These are phyloP conservation scores for Lophotis ruficrista DNA, from an alignment of 2,113 vertebrate genomes.

Conservation along the genomic window DNA sequence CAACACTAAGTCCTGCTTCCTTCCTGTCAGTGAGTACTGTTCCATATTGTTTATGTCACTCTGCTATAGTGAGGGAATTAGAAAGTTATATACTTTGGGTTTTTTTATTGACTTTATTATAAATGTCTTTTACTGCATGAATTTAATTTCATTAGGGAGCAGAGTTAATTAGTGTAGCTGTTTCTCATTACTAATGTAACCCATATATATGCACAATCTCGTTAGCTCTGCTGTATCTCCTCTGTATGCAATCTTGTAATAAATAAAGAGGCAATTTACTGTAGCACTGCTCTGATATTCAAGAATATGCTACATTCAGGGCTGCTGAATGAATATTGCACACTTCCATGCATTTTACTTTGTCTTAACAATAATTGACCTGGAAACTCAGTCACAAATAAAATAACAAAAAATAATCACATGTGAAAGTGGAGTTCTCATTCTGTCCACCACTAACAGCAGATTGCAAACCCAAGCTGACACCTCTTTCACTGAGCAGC, in stretches of 20 bases:
- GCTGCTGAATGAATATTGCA: background rate
- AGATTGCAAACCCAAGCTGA: background rate
- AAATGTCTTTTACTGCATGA: background rate
- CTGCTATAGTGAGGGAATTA: background rate
- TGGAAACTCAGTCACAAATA: background rate
- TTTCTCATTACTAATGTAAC: background rate
- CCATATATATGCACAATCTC: background rate
- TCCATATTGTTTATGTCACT: background rate
- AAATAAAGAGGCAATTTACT: slow-evolving; percentile 35
- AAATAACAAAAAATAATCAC: background rate
- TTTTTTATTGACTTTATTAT: background rate
- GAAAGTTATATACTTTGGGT: background rate
- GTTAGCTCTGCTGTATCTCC: background rate
- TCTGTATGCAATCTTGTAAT: background rate
- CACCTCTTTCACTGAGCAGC: background rate
- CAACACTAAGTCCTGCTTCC: background rate
- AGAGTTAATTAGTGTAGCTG: background rate
- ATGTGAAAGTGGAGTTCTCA: background rate
- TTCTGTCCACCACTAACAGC: background rate
- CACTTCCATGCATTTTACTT: background rate
- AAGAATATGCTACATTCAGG: background rate
- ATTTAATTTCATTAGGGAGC: slow-evolving; percentile 19
- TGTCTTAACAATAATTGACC: background rate
- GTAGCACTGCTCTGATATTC: background rate
- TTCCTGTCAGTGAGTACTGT: background rate